Conservation (phyloP, 2,113 vertebrate genomes). For the Cyanoderma ruficeps region DNA sequence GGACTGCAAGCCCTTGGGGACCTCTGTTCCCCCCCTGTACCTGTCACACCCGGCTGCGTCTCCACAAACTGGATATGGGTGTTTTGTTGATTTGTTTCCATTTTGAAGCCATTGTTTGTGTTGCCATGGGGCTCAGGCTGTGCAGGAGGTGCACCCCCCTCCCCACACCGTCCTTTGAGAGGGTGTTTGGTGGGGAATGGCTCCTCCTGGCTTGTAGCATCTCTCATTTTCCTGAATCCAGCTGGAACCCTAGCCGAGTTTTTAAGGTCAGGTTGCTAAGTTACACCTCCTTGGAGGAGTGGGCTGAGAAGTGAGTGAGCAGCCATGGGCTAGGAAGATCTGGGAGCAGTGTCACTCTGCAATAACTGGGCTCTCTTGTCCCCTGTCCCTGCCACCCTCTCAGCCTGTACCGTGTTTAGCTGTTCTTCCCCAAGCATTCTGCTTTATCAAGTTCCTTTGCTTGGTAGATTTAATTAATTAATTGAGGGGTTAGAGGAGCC, state of each 20-base stretch:
- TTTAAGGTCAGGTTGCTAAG: slow-evolving; percentile 63
- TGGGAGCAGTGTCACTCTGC: background rate
- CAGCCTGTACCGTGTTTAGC: background rate
- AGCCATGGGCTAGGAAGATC: background rate
- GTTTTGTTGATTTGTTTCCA: background rate
- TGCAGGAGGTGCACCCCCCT: accelerated
- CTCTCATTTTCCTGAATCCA: background rate
- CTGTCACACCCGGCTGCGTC: background rate
- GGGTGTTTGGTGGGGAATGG: background rate
- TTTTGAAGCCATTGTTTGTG: background rate
- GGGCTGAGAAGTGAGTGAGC: background rate
- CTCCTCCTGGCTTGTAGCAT: background rate
- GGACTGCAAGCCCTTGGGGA: background rate
- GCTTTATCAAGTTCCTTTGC: background rate
- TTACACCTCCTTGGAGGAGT: slow-evolving; percentile 31
- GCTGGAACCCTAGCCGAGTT: background rate
- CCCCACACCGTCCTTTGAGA: no score
- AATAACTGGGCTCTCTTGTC: background rate
- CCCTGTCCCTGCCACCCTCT: background rate
- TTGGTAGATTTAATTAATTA: accelerated
- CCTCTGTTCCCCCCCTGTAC: background rate
- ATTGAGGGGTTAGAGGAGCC: background rate
- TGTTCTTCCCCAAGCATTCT: background rate
- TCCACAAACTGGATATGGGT: background rate
- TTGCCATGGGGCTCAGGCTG: background rate